A percentile compares a stretch with the other conserved stretches of the same genome.
Conservation (phyloP, 2,113 vertebrate genomes). For the Garra rufa region DNA sequence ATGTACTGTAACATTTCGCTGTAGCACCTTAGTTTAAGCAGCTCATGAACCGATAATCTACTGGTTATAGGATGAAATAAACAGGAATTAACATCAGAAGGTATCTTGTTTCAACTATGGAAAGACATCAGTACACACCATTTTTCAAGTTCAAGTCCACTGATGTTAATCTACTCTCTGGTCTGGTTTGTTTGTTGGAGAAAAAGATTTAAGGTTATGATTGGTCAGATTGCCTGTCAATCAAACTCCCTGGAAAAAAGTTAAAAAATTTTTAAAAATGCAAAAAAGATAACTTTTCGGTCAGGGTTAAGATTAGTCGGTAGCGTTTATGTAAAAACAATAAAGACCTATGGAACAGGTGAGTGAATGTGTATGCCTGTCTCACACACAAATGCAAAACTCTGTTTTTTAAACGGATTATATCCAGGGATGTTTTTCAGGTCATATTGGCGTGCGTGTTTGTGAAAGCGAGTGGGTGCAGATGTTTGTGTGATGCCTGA, state of each 20-base stretch:
- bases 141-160: too few species aligned
- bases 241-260: not conserved
- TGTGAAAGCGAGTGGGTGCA: conserved; percentile 1
- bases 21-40: too few species aligned
- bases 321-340: not conserved
- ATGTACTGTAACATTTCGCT: too few species aligned
- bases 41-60: too few species aligned
- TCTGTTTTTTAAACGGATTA: not conserved
- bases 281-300: not conserved
- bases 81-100: too few species aligned
- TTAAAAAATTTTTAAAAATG: not conserved
- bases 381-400: conserved; percentile 1
- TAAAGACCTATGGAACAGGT: not conserved
- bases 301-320: not conserved
- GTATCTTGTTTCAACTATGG: too few species aligned
- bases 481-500: conserved; percentile 14
- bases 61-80: too few species aligned
- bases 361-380: not conserved
- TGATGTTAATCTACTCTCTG: too few species aligned
- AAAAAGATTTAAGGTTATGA: too few species aligned
- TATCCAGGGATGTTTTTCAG: not conserved
- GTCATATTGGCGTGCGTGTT: conserved; percentile 1
- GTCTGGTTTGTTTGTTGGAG: too few species aligned
- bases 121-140: too few species aligned
- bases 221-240: too few species aligned